Evolutionary conservation across 2,113 vertebrate species (phyloP).

Genomic region (Gallinago jamesoni): DNA sequence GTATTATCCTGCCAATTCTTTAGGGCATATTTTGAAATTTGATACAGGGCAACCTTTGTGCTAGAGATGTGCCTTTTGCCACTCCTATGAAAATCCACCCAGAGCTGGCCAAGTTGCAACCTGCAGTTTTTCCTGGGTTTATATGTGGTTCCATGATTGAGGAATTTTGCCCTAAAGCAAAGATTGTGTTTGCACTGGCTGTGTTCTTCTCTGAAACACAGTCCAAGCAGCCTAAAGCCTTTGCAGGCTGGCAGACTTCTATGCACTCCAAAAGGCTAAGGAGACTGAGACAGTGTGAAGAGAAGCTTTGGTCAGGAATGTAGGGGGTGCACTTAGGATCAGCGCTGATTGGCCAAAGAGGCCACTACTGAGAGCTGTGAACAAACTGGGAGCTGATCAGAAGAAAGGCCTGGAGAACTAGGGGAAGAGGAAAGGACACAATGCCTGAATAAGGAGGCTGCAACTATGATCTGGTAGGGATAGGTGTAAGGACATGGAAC

Average conservation of each 20-base stretch:
- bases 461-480: not conserved
- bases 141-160: not conserved
- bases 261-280: not conserved
- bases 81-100: conserved; percentile 36
- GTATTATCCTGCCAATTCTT: not conserved
- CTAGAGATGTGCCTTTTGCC: conserved; percentile 33
- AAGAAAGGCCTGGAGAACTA: not conserved
- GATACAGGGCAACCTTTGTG: conserved; percentile 58
- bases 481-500: not conserved
- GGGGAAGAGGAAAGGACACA: not conserved
- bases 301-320: not conserved
- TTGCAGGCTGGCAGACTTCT: not conserved
- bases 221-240: not conserved
- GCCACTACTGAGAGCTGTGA: not conserved
- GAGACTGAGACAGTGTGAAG: not conserved
- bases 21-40: conserved; percentile 57
- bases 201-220: not conserved
- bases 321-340: not conserved
- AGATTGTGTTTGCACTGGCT: not conserved
- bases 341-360: not conserved
- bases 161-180: conserved; percentile 57
- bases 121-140: conserved; percentile 37
- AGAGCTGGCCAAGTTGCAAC: conserved; percentile 29
- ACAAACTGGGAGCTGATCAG: not conserved
- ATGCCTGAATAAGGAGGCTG: not conserved